Evolutionary conservation across 2,113 vertebrate genomes (phyloP).

Genomic region (Paramormyrops kingsleyae): DNA sequence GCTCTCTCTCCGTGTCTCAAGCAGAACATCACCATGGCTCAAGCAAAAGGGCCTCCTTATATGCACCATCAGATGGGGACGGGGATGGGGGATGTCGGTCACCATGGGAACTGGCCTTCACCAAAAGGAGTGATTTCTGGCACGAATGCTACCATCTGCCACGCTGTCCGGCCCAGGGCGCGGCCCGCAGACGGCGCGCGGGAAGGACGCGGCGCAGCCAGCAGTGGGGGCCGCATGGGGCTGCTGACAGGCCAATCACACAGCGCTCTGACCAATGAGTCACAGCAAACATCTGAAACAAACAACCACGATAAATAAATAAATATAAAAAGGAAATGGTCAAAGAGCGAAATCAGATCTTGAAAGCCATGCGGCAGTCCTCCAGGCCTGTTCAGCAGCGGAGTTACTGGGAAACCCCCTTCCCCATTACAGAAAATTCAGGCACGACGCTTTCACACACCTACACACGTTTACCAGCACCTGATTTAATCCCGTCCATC

Average conservation of each 20-base stretch:
- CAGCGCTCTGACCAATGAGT: background rate
- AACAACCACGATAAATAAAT: background rate
- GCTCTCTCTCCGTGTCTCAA: background rate
- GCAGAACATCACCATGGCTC: background rate
- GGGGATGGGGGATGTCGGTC: background rate
- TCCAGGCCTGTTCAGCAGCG: background rate
- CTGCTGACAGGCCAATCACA: background rate
- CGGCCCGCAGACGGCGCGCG: fast-evolving
- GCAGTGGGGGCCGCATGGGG: background rate
- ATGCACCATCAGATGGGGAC: background rate
- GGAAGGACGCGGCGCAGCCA: background rate
- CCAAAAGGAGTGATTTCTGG: background rate
- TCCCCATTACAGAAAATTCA: background rate
- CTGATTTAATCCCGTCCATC: background rate
- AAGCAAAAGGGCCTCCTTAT: background rate
- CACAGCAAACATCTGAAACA: background rate
- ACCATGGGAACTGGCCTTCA: background rate
- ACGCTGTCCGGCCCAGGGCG: background rate
- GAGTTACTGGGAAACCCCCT: background rate
- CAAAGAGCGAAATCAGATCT: background rate
- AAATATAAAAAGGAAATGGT: background rate
- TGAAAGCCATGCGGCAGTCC: background rate
- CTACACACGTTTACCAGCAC: background rate
- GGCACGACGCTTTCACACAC: background rate
- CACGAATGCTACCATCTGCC: background rate